Conservation (phyloP, 2,113 vertebrate genomes). For the Ia io region DNA sequence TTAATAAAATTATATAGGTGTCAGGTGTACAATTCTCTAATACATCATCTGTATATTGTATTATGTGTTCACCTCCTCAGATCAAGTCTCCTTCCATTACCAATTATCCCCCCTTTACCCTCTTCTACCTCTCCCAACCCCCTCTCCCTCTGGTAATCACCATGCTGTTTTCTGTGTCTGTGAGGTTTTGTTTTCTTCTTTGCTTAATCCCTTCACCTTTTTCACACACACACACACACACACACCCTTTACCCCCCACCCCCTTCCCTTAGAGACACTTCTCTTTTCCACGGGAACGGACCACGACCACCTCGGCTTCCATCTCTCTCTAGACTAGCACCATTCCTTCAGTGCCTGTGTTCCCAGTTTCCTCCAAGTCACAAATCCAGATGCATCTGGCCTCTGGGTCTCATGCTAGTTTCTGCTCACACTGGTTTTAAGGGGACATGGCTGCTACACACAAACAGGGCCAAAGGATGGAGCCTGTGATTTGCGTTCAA, state of each 20-base stretch:
- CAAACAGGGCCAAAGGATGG: rapidly evolving
- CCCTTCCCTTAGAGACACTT: background rate
- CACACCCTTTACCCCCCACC: no score
- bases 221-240: background rate
- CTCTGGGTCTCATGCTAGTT: rapidly evolving
- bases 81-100: background rate
- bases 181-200: background rate
- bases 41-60: background rate
- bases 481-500: background rate
- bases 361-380: background rate
- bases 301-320: background rate
- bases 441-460: rapidly evolving
- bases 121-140: background rate
- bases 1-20: background rate
- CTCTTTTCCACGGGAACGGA: rapidly evolving
- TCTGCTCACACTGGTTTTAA: background rate
- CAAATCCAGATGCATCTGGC: background rate
- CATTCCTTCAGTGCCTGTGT: background rate
- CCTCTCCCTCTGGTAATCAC: background rate
- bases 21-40: background rate
- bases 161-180: background rate
- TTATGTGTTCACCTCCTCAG: background rate
- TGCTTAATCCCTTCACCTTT: background rate
- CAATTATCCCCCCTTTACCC: background rate
- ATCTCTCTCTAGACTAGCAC: rapidly evolving